A percentile compares a stretch with the other conserved stretches of the same genome.
phyloP scores from a whole-genome alignment of 2,888 invertebrate species.

The Drosophila diplacantha region DNA sequence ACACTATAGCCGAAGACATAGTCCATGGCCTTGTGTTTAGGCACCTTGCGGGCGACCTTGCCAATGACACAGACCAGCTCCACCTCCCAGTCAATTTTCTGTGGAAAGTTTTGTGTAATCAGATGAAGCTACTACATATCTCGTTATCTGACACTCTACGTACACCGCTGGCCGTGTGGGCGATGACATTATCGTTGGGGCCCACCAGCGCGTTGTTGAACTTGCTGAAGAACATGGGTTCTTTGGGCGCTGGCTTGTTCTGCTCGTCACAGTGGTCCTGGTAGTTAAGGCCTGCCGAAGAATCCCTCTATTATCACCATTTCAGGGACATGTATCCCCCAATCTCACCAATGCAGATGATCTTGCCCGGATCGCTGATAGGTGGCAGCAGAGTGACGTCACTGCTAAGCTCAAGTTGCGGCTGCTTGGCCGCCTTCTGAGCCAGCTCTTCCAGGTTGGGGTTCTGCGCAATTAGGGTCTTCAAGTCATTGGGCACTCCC shows the following conservation, averaged over 20 bases:
- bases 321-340: neutral
- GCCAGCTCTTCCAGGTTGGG: constrained; percentile 71
- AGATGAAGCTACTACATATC: constrained; percentile 69
- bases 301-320: neutral
- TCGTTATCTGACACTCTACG: constrained; percentile 51
- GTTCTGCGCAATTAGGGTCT: constrained; percentile 77
- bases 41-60: constrained; percentile 84
- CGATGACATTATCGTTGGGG: constrained; percentile 83
- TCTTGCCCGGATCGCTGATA: constrained; percentile 87
- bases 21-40: constrained; percentile 83
- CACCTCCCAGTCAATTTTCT: constrained; percentile 93
- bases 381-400: constrained; percentile 81
- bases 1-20: constrained; percentile 90
- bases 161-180: constrained; percentile 83
- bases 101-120: constrained; percentile 75
- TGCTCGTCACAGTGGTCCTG: constrained; percentile 91
- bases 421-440: constrained; percentile 43
- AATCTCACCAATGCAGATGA: constrained; percentile 82
- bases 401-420: constrained; percentile 41
- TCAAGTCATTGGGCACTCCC: constrained; percentile 74
- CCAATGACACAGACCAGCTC: constrained; percentile 82
- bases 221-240: constrained; percentile 93
- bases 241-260: constrained; percentile 83
- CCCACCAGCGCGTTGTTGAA: constrained; percentile 89
- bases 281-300: constrained; percentile 85